Conservation (phyloP, 64 coral and sea anemone species). For the Anthopleura sola region DNA sequence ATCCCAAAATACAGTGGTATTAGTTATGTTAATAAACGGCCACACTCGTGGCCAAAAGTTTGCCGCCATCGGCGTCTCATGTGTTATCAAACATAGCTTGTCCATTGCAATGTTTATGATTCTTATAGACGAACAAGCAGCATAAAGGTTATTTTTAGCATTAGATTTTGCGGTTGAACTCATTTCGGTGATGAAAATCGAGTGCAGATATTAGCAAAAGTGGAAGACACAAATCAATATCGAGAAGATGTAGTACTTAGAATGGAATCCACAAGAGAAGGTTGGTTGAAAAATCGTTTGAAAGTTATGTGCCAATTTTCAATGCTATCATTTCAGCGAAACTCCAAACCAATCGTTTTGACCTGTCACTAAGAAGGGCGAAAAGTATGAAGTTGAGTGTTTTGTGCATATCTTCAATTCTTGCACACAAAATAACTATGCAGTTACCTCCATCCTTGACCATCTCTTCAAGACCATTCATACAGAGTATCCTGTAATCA, state of each 20-base stretch:
- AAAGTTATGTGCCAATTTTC: no score
- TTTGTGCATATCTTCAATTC: constrained; percentile 39
- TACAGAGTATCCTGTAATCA: constrained; percentile 5
- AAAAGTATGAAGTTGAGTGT: constrained; percentile 17
- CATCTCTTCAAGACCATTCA: constrained; percentile 33
- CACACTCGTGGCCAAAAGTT: no score
- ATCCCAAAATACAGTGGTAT: no score
- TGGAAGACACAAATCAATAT: background rate
- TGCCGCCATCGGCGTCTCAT: no score
- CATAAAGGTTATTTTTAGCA: background rate
- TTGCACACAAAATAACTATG: constrained; percentile 52
- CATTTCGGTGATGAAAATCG: background rate
- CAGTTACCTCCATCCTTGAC: constrained; percentile 44
- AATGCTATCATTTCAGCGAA: no score
- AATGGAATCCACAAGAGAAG: no score
- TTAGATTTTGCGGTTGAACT: background rate
- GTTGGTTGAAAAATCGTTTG: no score
- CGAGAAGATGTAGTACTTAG: background rate
- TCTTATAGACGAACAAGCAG: no score
- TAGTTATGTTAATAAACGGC: no score
- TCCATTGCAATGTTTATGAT: no score
- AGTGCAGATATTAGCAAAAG: background rate
- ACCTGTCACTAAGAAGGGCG: constrained; percentile 30
- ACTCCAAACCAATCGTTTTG: no score
- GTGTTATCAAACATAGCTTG: no score